Percentiles rank a stretch among this genome's conserved stretches.
Conservation (phyloP, 2,888 invertebrate species). For the Oligia strigilis region DNA sequence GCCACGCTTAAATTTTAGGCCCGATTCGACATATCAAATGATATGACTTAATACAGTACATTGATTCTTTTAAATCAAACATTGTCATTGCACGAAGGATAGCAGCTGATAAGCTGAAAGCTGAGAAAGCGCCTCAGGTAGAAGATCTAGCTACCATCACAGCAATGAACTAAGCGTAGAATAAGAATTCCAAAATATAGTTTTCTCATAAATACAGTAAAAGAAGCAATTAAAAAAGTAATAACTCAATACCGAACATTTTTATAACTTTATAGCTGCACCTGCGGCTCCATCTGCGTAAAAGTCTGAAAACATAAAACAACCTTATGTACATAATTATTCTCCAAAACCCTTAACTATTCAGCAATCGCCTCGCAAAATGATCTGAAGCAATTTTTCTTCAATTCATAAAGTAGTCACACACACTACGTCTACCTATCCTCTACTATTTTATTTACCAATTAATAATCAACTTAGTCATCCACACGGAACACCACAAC, state of each 20-base stretch:
- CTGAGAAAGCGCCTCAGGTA: neutral
- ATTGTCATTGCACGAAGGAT: too few relatives aligned
- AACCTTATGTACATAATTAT: neutral
- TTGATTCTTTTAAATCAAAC: neutral
- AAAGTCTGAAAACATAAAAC: constrained; percentile 6
- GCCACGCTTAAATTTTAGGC: neutral
- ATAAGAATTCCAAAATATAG: neutral
- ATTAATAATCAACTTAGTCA: neutral
- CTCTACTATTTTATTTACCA: neutral
- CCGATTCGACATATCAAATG: neutral
- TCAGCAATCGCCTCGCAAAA: neutral
- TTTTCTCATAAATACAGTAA: neutral
- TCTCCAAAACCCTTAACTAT: neutral
- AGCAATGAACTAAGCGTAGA: neutral
- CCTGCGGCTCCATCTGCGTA: neutral
- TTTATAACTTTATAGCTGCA: neutral
- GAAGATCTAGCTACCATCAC: neutral
- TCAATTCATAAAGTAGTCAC: neutral
- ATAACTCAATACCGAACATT: neutral
- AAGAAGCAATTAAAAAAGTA: neutral
- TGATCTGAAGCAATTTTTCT: neutral
- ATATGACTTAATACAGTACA: neutral
- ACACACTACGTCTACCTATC: neutral
- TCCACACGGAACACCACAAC: neutral
- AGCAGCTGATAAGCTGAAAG: neutral